A percentile compares a stretch with the other conserved stretches of the same genome.
Conservation (phyloP, 2,888 invertebrate genomes). For the Papilio elwesi region DNA sequence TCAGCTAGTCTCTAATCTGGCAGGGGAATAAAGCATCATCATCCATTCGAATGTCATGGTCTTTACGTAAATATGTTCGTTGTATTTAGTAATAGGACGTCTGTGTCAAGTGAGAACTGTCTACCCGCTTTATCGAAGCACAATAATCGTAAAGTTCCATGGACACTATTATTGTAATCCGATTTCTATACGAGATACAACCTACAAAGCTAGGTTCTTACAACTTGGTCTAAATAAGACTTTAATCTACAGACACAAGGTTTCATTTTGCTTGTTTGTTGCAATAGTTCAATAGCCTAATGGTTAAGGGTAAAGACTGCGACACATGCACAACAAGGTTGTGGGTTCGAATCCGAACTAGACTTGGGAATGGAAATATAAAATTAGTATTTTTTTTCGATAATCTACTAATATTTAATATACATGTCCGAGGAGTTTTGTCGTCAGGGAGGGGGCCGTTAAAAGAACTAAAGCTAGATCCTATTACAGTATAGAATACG, state of each 20-base stretch:
- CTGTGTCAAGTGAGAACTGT: constrained; percentile 10
- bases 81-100: constrained; percentile 3
- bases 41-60: neutral
- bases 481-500: too few relatives aligned
- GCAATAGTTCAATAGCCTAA: too few relatives aligned
- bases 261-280: neutral
- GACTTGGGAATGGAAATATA: too few relatives aligned
- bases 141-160: constrained; percentile 2
- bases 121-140: constrained; percentile 6
- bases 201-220: neutral
- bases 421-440: too few relatives aligned
- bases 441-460: too few relatives aligned
- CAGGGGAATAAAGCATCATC: neutral
- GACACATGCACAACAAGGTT: too few relatives aligned
- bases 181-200: constrained; percentile 7
- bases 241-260: neutral
- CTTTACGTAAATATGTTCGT: neutral
- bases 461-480: too few relatives aligned
- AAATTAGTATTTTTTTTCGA: too few relatives aligned
- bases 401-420: too few relatives aligned
- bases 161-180: constrained; percentile 14
- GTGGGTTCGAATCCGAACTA: too few relatives aligned
- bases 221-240: neutral
- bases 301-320: too few relatives aligned
- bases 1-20: too few relatives aligned